These are phyloP conservation scores for Oxyteleia sp. DNA, from an alignment of 2,888 invertebrate species.

Conservation along the genomic window DNA sequence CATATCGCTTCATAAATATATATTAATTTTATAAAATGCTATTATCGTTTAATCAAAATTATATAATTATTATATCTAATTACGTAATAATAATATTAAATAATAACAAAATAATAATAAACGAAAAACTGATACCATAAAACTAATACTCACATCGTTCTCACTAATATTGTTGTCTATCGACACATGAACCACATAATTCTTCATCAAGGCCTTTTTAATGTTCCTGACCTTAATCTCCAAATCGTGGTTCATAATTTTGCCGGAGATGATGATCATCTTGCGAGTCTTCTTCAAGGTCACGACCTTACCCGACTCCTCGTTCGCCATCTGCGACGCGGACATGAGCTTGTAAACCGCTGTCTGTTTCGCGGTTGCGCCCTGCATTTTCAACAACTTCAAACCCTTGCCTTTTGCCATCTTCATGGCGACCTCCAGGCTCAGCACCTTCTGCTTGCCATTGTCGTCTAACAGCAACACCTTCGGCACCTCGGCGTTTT, in stretches of 20 bases:
- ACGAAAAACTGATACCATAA: too few species aligned
- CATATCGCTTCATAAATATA: too few species aligned
- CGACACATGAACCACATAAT: conserved; percentile 81
- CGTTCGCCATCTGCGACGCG: conserved; percentile 43
- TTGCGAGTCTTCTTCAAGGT: too few species aligned
- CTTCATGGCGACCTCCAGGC: conserved; percentile 91
- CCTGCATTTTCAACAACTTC: conserved; percentile 92
- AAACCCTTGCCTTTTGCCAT: conserved; percentile 91
- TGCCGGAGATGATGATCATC: conserved; percentile 78
- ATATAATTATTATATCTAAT: too few species aligned
- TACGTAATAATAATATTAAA: too few species aligned
- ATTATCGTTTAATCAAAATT: too few species aligned
- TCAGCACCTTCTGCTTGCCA: conserved; percentile 85
- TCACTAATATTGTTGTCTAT: conserved; percentile 73
- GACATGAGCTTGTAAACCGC: conserved; percentile 92
- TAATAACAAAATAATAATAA: too few species aligned
- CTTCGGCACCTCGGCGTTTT: conserved; percentile 31
- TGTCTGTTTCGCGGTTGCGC: conserved; percentile 90
- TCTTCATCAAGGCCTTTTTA: conserved; percentile 83
- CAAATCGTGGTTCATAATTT: conserved; percentile 86
- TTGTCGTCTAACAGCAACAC: conserved; percentile 32
- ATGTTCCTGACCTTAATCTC: conserved; percentile 83
- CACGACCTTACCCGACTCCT: too few species aligned
- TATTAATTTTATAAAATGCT: too few species aligned
- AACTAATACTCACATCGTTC: conserved; percentile 21